These are phyloP conservation scores for Greenwoodochromis staneri DNA, from an alignment of 2,113 vertebrate genomes.

Conservation along the genomic window DNA sequence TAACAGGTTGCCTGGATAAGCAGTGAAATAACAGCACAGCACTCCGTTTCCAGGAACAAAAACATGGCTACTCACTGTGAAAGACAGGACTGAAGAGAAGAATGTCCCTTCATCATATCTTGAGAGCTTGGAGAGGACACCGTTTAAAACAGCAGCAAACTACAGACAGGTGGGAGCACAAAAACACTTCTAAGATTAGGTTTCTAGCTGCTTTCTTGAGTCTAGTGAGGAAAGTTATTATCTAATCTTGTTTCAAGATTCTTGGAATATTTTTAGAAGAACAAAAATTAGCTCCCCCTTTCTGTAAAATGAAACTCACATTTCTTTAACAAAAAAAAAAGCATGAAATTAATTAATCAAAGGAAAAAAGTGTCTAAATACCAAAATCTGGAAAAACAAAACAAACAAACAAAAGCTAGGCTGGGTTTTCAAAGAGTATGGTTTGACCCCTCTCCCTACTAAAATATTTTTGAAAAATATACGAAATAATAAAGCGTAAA, in stretches of 20 bases:
- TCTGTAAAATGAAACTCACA: neutral
- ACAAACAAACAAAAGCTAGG: neutral
- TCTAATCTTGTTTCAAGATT: neutral
- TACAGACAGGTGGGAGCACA: slow-evolving; percentile 31
- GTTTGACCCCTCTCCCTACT: neutral
- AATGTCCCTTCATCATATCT: slow-evolving; percentile 96
- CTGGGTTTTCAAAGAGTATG: neutral
- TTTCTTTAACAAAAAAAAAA: neutral
- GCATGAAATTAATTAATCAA: neutral
- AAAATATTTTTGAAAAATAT: neutral
- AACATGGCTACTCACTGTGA: slow-evolving; percentile 84
- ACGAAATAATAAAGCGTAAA: neutral
- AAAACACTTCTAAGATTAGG: neutral
- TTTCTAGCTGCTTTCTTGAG: neutral
- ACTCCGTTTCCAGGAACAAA: neutral
- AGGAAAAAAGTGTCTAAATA: neutral
- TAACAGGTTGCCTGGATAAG: neutral
- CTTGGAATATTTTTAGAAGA: neutral
- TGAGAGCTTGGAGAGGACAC: slow-evolving; percentile 88
- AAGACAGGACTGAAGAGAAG: slow-evolving; percentile 94
- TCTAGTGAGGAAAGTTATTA: neutral
- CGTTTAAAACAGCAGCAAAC: slow-evolving; percentile 86
- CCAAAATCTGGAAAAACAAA: neutral
- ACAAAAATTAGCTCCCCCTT: neutral
- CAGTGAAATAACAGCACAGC: neutral